These are phyloP conservation scores for Aphelinus atriplicis DNA, from an alignment of 1,140 invertebrate genomes.

Conservation along the genomic window DNA sequence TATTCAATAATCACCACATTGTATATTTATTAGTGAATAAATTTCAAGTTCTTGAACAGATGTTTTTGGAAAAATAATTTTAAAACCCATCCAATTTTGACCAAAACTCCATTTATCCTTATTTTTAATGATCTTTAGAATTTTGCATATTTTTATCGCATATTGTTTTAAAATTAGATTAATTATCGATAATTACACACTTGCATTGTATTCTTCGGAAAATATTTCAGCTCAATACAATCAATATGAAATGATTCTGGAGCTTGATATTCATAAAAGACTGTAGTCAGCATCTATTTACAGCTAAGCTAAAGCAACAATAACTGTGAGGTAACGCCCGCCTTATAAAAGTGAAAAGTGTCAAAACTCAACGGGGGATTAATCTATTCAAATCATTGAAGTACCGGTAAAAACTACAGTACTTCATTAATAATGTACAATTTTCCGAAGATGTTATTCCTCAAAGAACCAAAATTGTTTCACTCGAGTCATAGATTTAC, in stretches of 20 bases:
- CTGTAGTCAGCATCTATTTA: not conserved
- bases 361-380: not conserved
- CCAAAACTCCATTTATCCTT: no score
- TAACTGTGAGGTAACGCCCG: not conserved
- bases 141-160: not conserved
- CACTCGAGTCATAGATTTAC: no score
- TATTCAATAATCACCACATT: conserved; percentile 21
- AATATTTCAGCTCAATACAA: not conserved
- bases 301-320: not conserved
- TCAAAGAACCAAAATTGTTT: no score
- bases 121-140: no score
- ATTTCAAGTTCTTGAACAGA: not conserved
- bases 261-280: not conserved
- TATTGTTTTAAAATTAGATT: not conserved
- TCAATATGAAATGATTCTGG: not conserved
- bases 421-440: no score
- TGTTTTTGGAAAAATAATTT: no score
- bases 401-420: no score
- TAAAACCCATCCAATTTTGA: no score
- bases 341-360: conserved; percentile 26
- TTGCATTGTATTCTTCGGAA: not conserved
- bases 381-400: no score
- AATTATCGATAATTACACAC: conserved; percentile 21
- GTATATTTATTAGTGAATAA: conserved; percentile 31
- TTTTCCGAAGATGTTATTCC: no score